phyloP scores from a whole-genome alignment of 2,888 invertebrate genomes.

The Drosophila acutilabella region DNA sequence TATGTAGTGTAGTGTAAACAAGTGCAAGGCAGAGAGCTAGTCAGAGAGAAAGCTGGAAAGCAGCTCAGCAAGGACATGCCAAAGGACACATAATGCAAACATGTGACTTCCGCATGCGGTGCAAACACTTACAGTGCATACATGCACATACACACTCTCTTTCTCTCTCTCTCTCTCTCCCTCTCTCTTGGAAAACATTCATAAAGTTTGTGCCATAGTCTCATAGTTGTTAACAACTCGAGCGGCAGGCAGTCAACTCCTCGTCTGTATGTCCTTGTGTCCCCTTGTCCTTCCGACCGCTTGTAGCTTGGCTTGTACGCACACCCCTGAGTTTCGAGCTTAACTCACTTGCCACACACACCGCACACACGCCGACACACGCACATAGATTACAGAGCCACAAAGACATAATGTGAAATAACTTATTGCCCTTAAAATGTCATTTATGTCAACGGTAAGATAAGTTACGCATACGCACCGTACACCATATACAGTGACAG shows the following conservation, averaged over 20 bases:
- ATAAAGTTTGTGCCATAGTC: slow-evolving; percentile 77
- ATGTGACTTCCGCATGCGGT: slow-evolving; percentile 82
- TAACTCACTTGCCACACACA: slow-evolving; percentile 25
- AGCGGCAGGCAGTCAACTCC: slow-evolving; percentile 55
- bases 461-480: slow-evolving; percentile 80
- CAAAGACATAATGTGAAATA: slow-evolving; percentile 79
- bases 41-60: slow-evolving; percentile 41
- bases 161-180: background rate
- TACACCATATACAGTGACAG: slow-evolving; percentile 14
- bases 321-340: slow-evolving; percentile 49
- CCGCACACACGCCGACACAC: slow-evolving; percentile 3
- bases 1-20: slow-evolving; percentile 75
- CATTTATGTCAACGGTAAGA: slow-evolving; percentile 82
- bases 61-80: slow-evolving; percentile 75
- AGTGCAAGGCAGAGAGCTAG: slow-evolving; percentile 35
- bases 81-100: slow-evolving; percentile 82
- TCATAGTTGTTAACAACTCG: slow-evolving; percentile 82
- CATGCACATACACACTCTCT: slow-evolving; percentile 34
- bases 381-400: slow-evolving; percentile 32
- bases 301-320: slow-evolving; percentile 76
- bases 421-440: slow-evolving; percentile 81
- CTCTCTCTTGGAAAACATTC: slow-evolving; percentile 55
- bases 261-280: slow-evolving; percentile 39
- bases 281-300: slow-evolving; percentile 69
- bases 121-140: slow-evolving; percentile 75